Evolutionary conservation across 2,113 vertebrate species (phyloP).

Genomic region (Dolichallabes microphthalmus): DNA sequence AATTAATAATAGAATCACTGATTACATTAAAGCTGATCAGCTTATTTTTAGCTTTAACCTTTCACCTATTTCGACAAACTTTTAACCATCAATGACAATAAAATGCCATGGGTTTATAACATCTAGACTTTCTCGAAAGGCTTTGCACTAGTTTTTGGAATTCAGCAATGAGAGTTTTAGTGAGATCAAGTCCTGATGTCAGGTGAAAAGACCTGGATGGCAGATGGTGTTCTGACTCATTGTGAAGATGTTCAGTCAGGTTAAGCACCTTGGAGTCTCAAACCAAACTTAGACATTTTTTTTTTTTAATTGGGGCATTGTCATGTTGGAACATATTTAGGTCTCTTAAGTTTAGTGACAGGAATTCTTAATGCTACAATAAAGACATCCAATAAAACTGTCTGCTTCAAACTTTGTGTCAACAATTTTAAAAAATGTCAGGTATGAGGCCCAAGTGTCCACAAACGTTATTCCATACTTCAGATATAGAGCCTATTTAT

Average conservation of each 20-base stretch:
- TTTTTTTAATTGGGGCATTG: neutral
- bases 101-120: neutral
- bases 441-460: neutral
- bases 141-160: neutral
- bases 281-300: neutral
- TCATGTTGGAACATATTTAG: neutral
- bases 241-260: neutral
- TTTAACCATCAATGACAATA: no score
- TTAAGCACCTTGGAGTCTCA: neutral
- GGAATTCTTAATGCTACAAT: neutral
- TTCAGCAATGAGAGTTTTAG: neutral
- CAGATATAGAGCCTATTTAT: neutral
- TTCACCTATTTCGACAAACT: no score
- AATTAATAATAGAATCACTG: no score
- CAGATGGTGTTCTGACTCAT: neutral
- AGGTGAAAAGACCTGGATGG: neutral
- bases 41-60: no score
- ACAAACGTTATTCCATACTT: neutral
- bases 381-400: neutral
- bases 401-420: neutral
- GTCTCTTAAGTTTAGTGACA: no score
- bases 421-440: neutral
- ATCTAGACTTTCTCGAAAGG: neutral
- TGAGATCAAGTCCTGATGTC: neutral
- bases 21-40: no score